Base-by-base conservation (phyloP, 2,113 vertebrate genomes). In the Sylvietta virens region DNA sequence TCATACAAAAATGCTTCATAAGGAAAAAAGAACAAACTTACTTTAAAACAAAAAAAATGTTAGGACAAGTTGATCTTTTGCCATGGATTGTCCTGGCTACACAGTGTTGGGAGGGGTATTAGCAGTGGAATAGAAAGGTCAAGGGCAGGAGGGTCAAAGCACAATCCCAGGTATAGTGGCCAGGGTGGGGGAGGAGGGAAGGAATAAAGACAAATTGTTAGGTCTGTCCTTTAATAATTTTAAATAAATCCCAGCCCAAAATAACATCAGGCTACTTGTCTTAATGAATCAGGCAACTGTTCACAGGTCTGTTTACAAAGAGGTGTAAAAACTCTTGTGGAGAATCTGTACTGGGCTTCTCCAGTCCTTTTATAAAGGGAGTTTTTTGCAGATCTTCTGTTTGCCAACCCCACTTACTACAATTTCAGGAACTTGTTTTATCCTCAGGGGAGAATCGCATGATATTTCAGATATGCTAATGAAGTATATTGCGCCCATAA, bases 61-160 rank as follows among this genome's bases (percentile, higher is more conserved):
- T 77, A 58, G 33, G 80, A 69, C 37, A n/a, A n/a, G 16, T 56
- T 92, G 72, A 82, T 31, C 30, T 71, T 78, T 42, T 19, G 72
- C 77, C 69, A 84, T 44, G 13, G 71, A 74, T 94, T 95, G 60
- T 92, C 22, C 72, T 83, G 89, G 51, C 67, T 90, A 30, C 27
- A 15, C 50, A 4, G 39, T 50, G 39, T 77, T 80, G 64, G 70
- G 35, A 84, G 47, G 39, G 35, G 47, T 27, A 28, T 70, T 54
- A 71, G 19, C 54, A 83, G 56, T 0, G 0, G 44, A 88, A 94
- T 11, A 48, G 48, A 74, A 94, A 92, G 50, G 82, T 88, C 90
- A 92, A 62, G 79, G 88, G 47, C 47, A 56, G 54, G 50, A 44
- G 67, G 54, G 12, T 86, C 71, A 92, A 86, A 86, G 64, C 35